These are phyloP conservation scores for Athrips mouffetella DNA, from an alignment of 2,888 invertebrate genomes.

Conservation along the genomic window DNA sequence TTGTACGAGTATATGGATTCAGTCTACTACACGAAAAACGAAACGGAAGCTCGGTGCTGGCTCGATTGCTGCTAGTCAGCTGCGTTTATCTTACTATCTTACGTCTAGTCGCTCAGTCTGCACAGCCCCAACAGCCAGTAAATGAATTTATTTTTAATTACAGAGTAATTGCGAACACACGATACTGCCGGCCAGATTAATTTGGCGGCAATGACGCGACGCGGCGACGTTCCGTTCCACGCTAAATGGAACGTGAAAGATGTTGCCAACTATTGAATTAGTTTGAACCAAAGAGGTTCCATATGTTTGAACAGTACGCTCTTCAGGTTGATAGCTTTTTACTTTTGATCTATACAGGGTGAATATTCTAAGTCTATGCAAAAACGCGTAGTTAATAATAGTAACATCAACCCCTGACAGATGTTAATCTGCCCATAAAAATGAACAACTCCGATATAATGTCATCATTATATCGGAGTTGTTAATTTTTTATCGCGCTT, in stretches of 20 bases:
- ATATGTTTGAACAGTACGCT: slow-evolving; percentile 20
- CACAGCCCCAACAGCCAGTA: slow-evolving; percentile 27
- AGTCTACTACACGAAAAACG: no score
- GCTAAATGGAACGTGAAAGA: slow-evolving; percentile 37
- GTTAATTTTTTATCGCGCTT: no score
- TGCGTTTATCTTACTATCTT: not conserved
- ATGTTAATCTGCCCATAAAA: no score
- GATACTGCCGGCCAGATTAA: slow-evolving; percentile 39
- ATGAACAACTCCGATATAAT: no score
- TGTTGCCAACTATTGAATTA: slow-evolving; percentile 29
- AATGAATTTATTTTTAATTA: slow-evolving; percentile 78
- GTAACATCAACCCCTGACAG: no score
- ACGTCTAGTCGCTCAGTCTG: not conserved
- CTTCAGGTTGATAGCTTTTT: no score
- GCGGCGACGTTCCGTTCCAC: slow-evolving; percentile 26
- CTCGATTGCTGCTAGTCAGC: not conserved
- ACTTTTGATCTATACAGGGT: no score
- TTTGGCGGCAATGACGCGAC: slow-evolving; percentile 46
- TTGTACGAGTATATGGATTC: no score
- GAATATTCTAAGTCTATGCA: no score
- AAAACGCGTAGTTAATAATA: no score
- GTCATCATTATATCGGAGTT: no score
- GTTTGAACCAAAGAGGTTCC: no score
- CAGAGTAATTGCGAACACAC: slow-evolving; percentile 59
- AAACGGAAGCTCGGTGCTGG: not conserved